Evolutionary conservation across 1,140 invertebrate species (phyloP).

Genomic region (Neomicropteryx cornuta): DNA sequence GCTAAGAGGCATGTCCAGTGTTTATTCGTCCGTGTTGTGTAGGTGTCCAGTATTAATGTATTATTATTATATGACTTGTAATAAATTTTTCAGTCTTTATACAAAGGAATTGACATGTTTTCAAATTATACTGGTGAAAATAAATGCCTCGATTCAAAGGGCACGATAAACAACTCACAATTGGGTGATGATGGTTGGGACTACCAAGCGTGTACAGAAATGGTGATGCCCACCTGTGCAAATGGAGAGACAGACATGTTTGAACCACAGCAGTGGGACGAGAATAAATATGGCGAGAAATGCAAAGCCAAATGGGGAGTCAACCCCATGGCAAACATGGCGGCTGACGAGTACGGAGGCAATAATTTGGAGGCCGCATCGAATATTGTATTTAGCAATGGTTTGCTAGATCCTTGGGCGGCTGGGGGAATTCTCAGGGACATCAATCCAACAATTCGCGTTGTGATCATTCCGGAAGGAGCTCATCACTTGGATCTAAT

Average conservation of each 20-base stretch:
- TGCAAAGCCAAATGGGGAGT: slow-evolving; percentile 64
- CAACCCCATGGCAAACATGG: slow-evolving; percentile 51
- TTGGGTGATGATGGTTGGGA: slow-evolving; percentile 65
- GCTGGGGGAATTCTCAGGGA: slow-evolving; percentile 73
- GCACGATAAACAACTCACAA: slow-evolving; percentile 30
- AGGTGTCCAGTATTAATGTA: too few species aligned
- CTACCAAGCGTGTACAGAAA: slow-evolving; percentile 85
- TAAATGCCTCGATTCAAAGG: slow-evolving; percentile 50
- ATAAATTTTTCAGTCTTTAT: slow-evolving; percentile 44
- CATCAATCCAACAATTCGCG: slow-evolving; percentile 51
- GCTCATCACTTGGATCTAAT: slow-evolving; percentile 92
- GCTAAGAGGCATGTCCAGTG: too few species aligned
- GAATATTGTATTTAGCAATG: slow-evolving; percentile 90
- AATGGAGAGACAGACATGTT: slow-evolving; percentile 77
- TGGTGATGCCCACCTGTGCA: slow-evolving; percentile 88
- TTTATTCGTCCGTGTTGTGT: too few species aligned
- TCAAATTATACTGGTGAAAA: slow-evolving; percentile 69
- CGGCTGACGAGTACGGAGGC: slow-evolving; percentile 72
- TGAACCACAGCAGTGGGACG: slow-evolving; percentile 63
- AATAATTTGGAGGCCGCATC: slow-evolving; percentile 48
- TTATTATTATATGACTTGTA: too few species aligned
- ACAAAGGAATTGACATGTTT: slow-evolving; percentile 60
- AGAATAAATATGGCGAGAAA: slow-evolving; percentile 46
- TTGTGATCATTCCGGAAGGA: slow-evolving; percentile 75
- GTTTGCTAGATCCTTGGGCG: slow-evolving; percentile 87